These are phyloP conservation scores for Coregonus suidteri DNA, from an alignment of 2,797 vertebrate species.

Conservation along the genomic window DNA sequence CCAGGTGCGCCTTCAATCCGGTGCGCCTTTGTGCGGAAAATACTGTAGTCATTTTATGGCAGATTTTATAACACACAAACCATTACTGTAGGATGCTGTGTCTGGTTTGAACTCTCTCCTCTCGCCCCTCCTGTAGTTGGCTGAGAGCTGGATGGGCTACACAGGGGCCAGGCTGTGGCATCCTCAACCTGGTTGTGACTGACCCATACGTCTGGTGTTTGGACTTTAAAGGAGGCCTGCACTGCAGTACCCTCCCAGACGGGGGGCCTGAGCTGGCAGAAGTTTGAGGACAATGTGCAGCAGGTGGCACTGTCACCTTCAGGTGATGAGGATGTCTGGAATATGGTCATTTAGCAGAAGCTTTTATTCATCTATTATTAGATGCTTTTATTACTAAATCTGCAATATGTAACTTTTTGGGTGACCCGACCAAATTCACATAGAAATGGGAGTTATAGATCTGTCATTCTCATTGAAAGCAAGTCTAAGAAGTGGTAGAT, in stretches of 20 bases:
- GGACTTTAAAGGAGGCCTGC: conserved; percentile 90
- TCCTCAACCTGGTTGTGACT: conserved; percentile 89
- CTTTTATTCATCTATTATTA: too few species aligned
- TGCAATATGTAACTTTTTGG: too few species aligned
- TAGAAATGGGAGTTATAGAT: too few species aligned
- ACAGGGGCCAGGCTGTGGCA: conserved; percentile 89
- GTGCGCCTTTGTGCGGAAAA: too few species aligned
- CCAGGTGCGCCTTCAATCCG: too few species aligned
- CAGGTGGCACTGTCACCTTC: conserved; percentile 94
- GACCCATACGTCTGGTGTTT: conserved; percentile 94
- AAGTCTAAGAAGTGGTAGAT: too few species aligned
- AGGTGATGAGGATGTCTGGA: conserved; percentile 70
- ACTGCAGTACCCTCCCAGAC: conserved; percentile 83
- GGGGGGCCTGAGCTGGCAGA: conserved; percentile 91
- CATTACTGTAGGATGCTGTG: too few species aligned
- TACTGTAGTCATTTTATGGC: too few species aligned
- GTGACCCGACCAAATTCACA: too few species aligned
- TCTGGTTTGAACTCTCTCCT: conserved; percentile 25
- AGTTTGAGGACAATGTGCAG: conserved; percentile 92
- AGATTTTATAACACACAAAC: too few species aligned
- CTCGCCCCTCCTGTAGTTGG: conserved; percentile 74
- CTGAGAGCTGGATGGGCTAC: conserved; percentile 98
- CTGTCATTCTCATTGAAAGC: too few species aligned
- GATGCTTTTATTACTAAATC: too few species aligned
- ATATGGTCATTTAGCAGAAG: not conserved